phyloP scores from a whole-genome alignment of 2,113 vertebrate species.

The Axis porcinus region DNA sequence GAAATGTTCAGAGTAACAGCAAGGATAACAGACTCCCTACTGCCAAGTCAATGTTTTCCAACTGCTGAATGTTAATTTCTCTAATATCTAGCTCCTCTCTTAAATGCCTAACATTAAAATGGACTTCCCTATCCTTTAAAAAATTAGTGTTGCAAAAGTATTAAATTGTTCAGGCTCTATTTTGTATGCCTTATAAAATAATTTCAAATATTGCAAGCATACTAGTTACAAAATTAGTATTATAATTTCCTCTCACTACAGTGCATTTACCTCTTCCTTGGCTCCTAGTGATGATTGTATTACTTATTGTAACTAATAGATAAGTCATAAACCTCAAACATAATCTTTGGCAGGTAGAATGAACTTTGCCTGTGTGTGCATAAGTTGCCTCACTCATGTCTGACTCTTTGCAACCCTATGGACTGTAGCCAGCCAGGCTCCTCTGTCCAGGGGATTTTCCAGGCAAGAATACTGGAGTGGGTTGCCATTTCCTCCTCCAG shows the following conservation, averaged over 20 bases:
- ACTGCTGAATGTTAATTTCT: slow-evolving; percentile 56
- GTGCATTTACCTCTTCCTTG: background rate
- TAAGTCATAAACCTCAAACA: background rate
- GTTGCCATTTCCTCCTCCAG: background rate
- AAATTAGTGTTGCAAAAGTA: background rate
- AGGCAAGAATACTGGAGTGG: background rate
- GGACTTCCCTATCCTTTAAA: background rate
- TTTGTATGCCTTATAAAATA: background rate
- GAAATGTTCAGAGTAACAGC: slow-evolving; percentile 47
- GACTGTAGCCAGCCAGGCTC: background rate
- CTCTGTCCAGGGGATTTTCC: background rate
- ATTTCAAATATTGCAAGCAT: background rate
- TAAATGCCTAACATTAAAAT: slow-evolving; percentile 47
- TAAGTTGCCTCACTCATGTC: background rate
- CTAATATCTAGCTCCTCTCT: slow-evolving; percentile 56
- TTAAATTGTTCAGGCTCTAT: background rate
- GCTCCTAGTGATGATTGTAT: background rate
- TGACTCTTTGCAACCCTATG: background rate
- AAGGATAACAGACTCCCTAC: slow-evolving; percentile 50
- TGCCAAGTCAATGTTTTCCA: slow-evolving; percentile 67
- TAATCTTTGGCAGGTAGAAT: background rate
- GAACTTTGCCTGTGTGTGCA: background rate
- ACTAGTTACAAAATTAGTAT: background rate
- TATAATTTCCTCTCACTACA: background rate
- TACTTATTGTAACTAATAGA: background rate